Percentiles rank a stretch among this genome's conserved stretches.
phyloP scores from a whole-genome alignment of 2,797 vertebrate genomes.

The Siniperca obscura region DNA sequence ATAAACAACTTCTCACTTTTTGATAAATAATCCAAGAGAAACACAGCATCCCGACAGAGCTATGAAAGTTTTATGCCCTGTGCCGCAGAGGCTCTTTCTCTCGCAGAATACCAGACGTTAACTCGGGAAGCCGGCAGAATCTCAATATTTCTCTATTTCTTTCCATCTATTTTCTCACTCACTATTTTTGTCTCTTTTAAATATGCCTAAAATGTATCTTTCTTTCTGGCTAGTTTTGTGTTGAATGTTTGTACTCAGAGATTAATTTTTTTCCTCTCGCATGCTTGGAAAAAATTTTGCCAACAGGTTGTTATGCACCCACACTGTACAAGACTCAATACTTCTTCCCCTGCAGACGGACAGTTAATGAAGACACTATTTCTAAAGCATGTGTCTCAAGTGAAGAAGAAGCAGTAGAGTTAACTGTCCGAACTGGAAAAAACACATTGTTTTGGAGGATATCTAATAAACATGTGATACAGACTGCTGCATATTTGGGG shows the following conservation, averaged over 20 bases:
- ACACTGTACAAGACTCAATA: constrained; percentile 1
- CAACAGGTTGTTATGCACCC: constrained; percentile 56
- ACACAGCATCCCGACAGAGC: constrained; percentile 79
- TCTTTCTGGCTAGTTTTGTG: constrained; percentile 35
- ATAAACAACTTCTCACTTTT: constrained; percentile 82
- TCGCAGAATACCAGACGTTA: constrained; percentile 66
- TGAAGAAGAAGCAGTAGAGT: constrained; percentile 14
- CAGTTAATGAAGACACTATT: constrained; percentile 54
- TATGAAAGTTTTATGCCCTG: constrained; percentile 83
- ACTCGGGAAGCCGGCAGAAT: constrained; percentile 66
- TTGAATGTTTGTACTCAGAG: constrained; percentile 47
- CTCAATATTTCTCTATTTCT: constrained; percentile 67
- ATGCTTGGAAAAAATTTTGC: constrained; percentile 9
- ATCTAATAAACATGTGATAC: constrained; percentile 12
- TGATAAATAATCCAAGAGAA: constrained; percentile 86
- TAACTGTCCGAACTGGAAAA: constrained; percentile 9
- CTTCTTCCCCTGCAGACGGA: constrained; percentile 21
- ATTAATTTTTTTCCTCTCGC: not conserved
- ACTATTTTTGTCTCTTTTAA: constrained; percentile 55
- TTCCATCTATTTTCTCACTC: constrained; percentile 40
- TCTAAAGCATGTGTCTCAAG: constrained; percentile 35
- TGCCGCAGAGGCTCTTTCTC: constrained; percentile 67
- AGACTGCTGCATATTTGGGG: constrained; percentile 23
- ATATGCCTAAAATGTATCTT: constrained; percentile 54
- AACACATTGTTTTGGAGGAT: not conserved